Base-by-base conservation (phyloP, 2,888 invertebrate genomes). In the Sarcophaga subvicina region DNA sequence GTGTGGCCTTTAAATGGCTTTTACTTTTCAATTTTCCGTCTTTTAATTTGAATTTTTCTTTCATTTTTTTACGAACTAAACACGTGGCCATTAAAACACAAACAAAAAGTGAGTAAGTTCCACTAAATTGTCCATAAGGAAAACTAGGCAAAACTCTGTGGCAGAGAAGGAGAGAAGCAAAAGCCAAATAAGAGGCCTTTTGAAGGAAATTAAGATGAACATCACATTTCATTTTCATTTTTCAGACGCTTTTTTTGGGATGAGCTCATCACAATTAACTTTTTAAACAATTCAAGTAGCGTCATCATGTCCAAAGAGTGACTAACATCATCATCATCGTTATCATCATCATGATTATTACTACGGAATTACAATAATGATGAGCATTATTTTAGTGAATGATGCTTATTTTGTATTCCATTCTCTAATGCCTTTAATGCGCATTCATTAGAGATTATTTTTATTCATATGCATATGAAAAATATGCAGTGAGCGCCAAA, bases 191-290 rank as follows among this genome's bases (percentile, higher is more conserved):
- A 77, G 66, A 80, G 76, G 76, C 80, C 67, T 63, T 66, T 80
- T 54, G 54, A 85, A 85, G 80, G 62, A 85, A 80, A 85, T 80
- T 85, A 71, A 80, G 71, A 67, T 54, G 17, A 14, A 54, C 12
- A 2, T 54, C 4, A 14, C 17, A 17, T 3, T 1, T 54, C 17
- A 14, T 54, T 54, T 54, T 76, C 67, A 17, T 79, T 69, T 37
- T 37, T 6, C 27, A 27, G 4, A 3, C 27, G 27, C 0, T 6
- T 37, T 37, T 37, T 77, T 80, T 77, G 59, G 90, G 89, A 89
- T 91, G 91, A 92, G 91, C 92, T 91, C 91, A 92, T 92, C 90
- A 81, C 83, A 66, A 79, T 79, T 78, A 86, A 71, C 85, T 80
- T 60, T 70, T 70, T 25, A 37, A 82, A 37, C 62, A 22, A 27